Evolutionary conservation across 2,113 vertebrate species (phyloP), one percentile per base, ranked within the genome.

Genomic region (Pan paniscus): DNA sequence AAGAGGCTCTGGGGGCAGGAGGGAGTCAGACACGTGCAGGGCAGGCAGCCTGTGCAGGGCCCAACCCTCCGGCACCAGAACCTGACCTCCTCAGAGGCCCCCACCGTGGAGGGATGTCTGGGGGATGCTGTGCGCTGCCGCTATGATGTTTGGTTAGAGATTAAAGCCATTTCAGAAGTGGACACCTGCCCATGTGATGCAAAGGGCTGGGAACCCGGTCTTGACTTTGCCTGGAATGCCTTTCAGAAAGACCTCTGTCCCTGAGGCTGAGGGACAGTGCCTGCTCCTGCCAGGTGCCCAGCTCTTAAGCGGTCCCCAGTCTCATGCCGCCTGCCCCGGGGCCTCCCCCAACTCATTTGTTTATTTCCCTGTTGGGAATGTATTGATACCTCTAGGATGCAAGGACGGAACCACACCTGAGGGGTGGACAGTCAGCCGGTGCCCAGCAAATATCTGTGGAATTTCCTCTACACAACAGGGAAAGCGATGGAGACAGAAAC

Each of bases 11-110:
- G 30, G 61, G 78, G 59, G 88, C 59, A 70, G 59, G 32, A 72
- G 18, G 85, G 55, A 55, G 76, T 18, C n/a, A n/a, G 67, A 55
- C 78, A 59, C 6, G 3, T 30, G 11, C 38, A 3, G 0, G 14
- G 9, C 4, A 1, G 22, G 50, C 52, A 25, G 48, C 3, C 0
- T 5, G 18, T 0, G 23, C 8, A 0, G 23, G 43, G 23, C 40
- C 12, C 1, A 38, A 72, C 70, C n/a, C 4, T 40, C 32, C 1
- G 67, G 32, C 61, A 12, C 13, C 32, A 2, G 22, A 14, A 35
- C 67, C 32, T 35, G n/a, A 40, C 20, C 18, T 30, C 85, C 43
- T 38, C 30, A 57, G 52, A 43, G 35, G 59, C 59, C 68, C 48
- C n/a, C 18, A 8, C 5, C 0, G 0, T 32, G 43, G 40, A 57